A percentile compares a stretch with the other conserved stretches of the same genome.
These are phyloP conservation scores for Linnaemya vulpina DNA, from an alignment of 2,888 invertebrate species.

Conservation along the genomic window DNA sequence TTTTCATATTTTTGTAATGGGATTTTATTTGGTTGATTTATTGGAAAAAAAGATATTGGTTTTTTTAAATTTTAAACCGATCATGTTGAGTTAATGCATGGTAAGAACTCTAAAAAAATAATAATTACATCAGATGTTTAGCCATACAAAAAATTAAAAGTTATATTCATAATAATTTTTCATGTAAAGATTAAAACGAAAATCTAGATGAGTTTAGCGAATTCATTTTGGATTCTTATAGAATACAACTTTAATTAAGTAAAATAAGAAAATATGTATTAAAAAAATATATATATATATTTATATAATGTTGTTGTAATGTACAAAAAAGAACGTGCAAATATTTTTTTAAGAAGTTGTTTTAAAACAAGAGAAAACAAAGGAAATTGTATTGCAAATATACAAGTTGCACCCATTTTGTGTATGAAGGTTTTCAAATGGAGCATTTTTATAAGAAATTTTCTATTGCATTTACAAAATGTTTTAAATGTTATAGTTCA, in stretches of 20 bases:
- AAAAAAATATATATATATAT: constrained; percentile 33
- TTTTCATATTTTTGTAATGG: constrained; percentile 59
- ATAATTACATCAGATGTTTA: constrained; percentile 37
- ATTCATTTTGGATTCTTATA: not conserved
- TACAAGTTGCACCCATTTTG: constrained; percentile 9
- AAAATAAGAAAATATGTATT: constrained; percentile 30
- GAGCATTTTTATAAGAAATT: not conserved
- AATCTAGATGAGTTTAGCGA: constrained; percentile 29
- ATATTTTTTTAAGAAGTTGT: constrained; percentile 55
- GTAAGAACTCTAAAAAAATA: constrained; percentile 65
- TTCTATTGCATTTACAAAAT: constrained; percentile 48
- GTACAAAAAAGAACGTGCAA: constrained; percentile 62
- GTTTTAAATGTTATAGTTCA: constrained; percentile 5
- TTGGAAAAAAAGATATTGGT: constrained; percentile 53
- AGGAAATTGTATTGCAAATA: constrained; percentile 10
- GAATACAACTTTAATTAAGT: constrained; percentile 22
- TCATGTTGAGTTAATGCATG: constrained; percentile 69
- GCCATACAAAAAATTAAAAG: constrained; percentile 52
- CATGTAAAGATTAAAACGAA: constrained; percentile 7
- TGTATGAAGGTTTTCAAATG: constrained; percentile 25
- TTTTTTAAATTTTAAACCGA: constrained; percentile 48
- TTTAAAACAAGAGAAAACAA: constrained; percentile 7
- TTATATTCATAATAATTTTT: constrained; percentile 48
- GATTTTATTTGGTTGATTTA: constrained; percentile 46
- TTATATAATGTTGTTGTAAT: constrained; percentile 2